Evolutionary conservation across 1,140 invertebrate genomes (phyloP), one percentile per base, ranked within the genome.

Genomic region (Drosophila pectinifera): DNA sequence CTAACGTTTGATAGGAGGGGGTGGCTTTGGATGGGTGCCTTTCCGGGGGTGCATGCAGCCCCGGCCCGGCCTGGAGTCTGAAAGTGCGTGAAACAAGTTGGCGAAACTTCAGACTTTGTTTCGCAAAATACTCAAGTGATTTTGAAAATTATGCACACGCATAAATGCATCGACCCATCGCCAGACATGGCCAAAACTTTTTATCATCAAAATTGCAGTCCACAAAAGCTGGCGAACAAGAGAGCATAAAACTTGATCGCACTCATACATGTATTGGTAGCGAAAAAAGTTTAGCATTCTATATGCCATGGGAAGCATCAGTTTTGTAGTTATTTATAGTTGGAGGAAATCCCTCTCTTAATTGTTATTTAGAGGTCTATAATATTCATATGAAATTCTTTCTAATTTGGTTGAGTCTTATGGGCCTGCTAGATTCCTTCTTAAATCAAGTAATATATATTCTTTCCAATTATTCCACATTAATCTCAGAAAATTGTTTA

Each of bases 141-240:
- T 90, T 80, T 53, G 38, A 75, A 80, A 89, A 89, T 89, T 89
- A 89, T 90, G 85, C 85, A 80, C 85, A 89, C 80, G 77, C 85
- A 84, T 89, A 84, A 84, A 84, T 88, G 83, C 76, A 78, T 80
- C 70, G 63, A 43, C 59, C 58, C 45, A 36, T 14, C 36, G 22
- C 11, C 51, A 56, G 56, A 62, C 41, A 57, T 48, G 51, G 49
- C 54, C 28, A 26, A 54, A 82, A 77, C 63, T 75, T 59, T 74
- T 74, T 64, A 63, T 69, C 41, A 63, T 69, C 41, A 74, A 84
- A 84, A 73, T 88, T 74, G 42, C 38, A 53, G 42, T 26, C 36
- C 49, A 59, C 43, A 31, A 38, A 57, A 68, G 38, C 39, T 58
- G 62, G 14, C 3, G 31, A 46, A 59, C n/a, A 38, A 24, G 28